Base-by-base conservation (phyloP, 2,888 invertebrate species). In the Diaperis boleti region DNA sequence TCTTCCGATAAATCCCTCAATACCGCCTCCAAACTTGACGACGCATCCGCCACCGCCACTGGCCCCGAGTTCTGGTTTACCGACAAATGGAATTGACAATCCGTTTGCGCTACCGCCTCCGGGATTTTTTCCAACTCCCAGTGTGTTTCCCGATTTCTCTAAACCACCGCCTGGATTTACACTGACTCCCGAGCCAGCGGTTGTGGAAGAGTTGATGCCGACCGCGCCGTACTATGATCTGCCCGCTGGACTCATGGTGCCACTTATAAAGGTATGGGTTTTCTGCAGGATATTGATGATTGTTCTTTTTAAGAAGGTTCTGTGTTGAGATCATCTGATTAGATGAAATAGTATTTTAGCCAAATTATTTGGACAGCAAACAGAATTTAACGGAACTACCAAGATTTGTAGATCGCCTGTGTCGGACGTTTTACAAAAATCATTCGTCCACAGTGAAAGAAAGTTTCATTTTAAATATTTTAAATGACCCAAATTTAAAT, bases 211-310 rank as follows among this genome's bases (percentile, higher is more conserved):
- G 65, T 83, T 94, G 68, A 89, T 94, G 83, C 97, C 97, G 17
- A 91, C 92, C 17, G 92, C 94, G 72, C 96, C 98, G 47, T 99
- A 98, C 81, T 98, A 92, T 80, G 98, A 98, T 79, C 85, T 98
- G 67, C 98, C 99, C 1, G 98, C 98, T 56, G 98, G 98, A 39
- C 86, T 99, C 13, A 98, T 99, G 92, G 96, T 97, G 59, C 96
- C 98, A n/a, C 86, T 98, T 8, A 93, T 99, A 63, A 93, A 92
- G 86, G 91, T 92, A 82, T 80, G 82, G 17, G n/a, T 10, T 31
- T 54, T 42, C 29, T 42, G 11, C 5, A 31, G 29, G 54, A 26
- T 15, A 39, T 54, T 29, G 10, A 13, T 11, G 10, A 33, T 33
- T 11, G 33, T 33, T 33, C 11, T n/a, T 33, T 33, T n/a, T 35